Evolutionary conservation across 2,797 vertebrate genomes (phyloP).

Genomic region (Simalia tracyae): DNA sequence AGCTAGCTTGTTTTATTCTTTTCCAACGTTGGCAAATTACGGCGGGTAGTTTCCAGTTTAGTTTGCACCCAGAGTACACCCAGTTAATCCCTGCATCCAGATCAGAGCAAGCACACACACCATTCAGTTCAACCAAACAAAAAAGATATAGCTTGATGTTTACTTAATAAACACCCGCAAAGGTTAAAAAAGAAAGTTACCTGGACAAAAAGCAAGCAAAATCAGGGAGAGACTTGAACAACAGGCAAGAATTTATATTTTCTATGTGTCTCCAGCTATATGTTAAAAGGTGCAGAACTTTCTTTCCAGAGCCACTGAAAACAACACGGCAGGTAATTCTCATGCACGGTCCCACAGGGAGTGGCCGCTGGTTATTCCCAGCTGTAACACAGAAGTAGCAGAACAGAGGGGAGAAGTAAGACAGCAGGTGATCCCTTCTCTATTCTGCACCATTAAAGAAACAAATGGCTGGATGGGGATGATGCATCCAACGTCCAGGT

Average conservation of each 20-base stretch:
- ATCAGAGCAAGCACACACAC: not conserved
- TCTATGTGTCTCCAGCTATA: not conserved
- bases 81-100: not conserved
- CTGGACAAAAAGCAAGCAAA: not conserved
- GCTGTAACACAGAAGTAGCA: not conserved
- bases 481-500: conserved; percentile 3
- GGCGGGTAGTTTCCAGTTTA: not conserved
- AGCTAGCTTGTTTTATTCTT: not conserved
- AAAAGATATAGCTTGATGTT: not conserved
- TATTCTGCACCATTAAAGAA: not conserved
- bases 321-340: not conserved
- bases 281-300: not conserved
- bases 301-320: not conserved
- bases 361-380: not conserved
- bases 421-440: not conserved
- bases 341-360: not conserved
- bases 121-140: not conserved
- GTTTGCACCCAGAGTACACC: not conserved
- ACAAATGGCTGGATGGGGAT: not conserved
- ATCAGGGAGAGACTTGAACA: not conserved
- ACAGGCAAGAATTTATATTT: not conserved
- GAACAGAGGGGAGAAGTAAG: not conserved
- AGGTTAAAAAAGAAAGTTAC: not conserved
- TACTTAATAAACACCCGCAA: not conserved
- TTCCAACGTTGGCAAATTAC: not conserved